Percentiles rank a stretch among this genome's conserved stretches.
These are phyloP conservation scores for Zootermopsis nevadensis DNA, from an alignment of 2,888 invertebrate genomes.

Conservation along the genomic window DNA sequence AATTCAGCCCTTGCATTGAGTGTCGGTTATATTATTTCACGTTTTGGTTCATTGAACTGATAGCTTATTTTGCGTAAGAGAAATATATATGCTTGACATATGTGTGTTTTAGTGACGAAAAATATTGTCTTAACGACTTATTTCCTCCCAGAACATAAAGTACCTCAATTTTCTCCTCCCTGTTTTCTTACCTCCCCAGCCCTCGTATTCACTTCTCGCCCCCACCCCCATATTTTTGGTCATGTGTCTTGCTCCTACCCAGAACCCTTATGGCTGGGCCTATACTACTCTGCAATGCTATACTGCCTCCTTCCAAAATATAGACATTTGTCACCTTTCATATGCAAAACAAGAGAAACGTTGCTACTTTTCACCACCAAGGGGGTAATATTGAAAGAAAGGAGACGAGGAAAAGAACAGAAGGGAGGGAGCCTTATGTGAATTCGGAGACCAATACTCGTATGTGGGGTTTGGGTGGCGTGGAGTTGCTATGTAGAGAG, in stretches of 20 bases:
- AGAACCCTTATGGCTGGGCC: conserved; percentile 37
- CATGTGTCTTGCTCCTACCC: conserved; percentile 33
- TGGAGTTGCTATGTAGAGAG: conserved; percentile 26
- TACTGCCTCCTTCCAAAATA: conserved; percentile 47
- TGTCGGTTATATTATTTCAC: not conserved
- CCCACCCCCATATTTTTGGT: conserved; percentile 19
- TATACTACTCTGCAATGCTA: conserved; percentile 16
- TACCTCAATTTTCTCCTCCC: conserved; percentile 28
- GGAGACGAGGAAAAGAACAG: conserved; percentile 30
- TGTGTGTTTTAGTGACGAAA: not conserved
- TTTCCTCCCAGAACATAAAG: conserved; percentile 10
- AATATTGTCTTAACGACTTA: conserved; percentile 10
- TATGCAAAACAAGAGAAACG: conserved; percentile 53
- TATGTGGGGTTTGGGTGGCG: conserved; percentile 44
- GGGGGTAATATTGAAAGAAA: conserved; percentile 52
- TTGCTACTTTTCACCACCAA: conserved; percentile 52
- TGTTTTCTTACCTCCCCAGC: not conserved
- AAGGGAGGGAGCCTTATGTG: conserved; percentile 48
- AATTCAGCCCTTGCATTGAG: too few relatives aligned
- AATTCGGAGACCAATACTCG: conserved; percentile 54
- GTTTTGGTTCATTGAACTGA: not conserved
- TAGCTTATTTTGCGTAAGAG: not conserved
- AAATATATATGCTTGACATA: conserved; percentile 15
- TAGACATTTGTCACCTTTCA: conserved; percentile 55
- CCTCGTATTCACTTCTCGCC: not conserved